These are phyloP conservation scores for Epiperipatus broadwayi DNA, from an alignment of 2,888 invertebrate species.

Conservation along the genomic window DNA sequence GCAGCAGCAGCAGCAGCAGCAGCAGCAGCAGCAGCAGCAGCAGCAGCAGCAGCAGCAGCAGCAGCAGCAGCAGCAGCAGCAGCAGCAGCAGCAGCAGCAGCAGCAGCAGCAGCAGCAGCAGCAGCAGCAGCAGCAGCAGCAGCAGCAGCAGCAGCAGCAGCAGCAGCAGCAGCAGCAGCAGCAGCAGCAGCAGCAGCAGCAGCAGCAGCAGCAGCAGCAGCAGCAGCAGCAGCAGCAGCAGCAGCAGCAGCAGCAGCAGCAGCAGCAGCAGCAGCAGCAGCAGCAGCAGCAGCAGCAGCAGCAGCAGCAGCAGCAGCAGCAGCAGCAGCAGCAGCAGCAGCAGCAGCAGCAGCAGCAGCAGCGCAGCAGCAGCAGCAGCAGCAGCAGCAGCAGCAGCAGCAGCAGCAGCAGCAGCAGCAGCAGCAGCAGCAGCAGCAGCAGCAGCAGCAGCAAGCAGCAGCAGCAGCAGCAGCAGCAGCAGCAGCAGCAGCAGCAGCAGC, in stretches of 20 bases:
- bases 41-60: conserved; percentile 3
- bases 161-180: conserved; percentile 3
- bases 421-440: conserved; percentile 6
- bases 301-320: too few relatives aligned
- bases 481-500: conserved; percentile 8
- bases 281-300: too few relatives aligned
- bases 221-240: too few relatives aligned
- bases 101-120: conserved; percentile 3
- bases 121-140: conserved; percentile 3
- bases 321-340: too few relatives aligned
- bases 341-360: too few relatives aligned
- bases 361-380: too few relatives aligned
- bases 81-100: conserved; percentile 3
- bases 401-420: conserved; percentile 9
- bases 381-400: conserved; percentile 9
- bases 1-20: conserved; percentile 6
- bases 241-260: too few relatives aligned
- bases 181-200: conserved; percentile 3
- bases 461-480: too few relatives aligned
- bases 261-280: too few relatives aligned
- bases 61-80: conserved; percentile 3
- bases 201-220: too few relatives aligned
- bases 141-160: conserved; percentile 3
- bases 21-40: conserved; percentile 3
- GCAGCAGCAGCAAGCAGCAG: too few relatives aligned